Evolutionary conservation across 1,140 invertebrate genomes (phyloP), one percentile per base, ranked within the genome.

Genomic region (Sitophilus oryzae): DNA sequence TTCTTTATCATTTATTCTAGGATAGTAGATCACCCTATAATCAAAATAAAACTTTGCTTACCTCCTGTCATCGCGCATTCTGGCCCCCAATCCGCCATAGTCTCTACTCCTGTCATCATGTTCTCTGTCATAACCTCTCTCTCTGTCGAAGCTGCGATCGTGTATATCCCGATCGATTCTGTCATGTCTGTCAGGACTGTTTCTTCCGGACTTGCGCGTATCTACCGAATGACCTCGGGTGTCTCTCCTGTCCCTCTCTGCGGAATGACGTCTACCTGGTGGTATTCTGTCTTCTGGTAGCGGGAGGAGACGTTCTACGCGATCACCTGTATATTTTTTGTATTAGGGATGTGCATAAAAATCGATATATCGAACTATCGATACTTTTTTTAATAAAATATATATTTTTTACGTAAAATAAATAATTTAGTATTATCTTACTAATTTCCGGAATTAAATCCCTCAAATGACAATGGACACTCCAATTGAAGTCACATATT

Each of bases 261-360:
- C 22, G 5, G 65, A 68, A 52, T 67, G 64, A 40, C 63, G 63
- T 3, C 66, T 55, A 36, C 54, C 56, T 22, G 67, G 64, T 9
- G 70, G 63, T 6, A 70, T 44, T n/a, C 69, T 56, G 30, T 72
- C 69, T 35, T 69, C 64, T 34, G 65, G 61, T 20, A 67, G 56
- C 2, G 68, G 68, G 18, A 70, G 42, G 35, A 70, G 52, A n/a
- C 68, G 48, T 55, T 70, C 70, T 4, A 67, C 61, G 34, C 67
- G 38, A 54, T 70, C 68, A 14, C 60, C 53, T 46, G 18, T 22
- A 20, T 4, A 43, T 42, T 41, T 22, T 14, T 2, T 36, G 16
- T 19, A 49, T 45, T 41, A 16, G 16, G 15, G 6, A 8, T 46
- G 43, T 36, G 9, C 21, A 6, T 34, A 8, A 46, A 9, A 30